Base-by-base conservation (phyloP, 2,113 vertebrate species). In the Pitta sordida region DNA sequence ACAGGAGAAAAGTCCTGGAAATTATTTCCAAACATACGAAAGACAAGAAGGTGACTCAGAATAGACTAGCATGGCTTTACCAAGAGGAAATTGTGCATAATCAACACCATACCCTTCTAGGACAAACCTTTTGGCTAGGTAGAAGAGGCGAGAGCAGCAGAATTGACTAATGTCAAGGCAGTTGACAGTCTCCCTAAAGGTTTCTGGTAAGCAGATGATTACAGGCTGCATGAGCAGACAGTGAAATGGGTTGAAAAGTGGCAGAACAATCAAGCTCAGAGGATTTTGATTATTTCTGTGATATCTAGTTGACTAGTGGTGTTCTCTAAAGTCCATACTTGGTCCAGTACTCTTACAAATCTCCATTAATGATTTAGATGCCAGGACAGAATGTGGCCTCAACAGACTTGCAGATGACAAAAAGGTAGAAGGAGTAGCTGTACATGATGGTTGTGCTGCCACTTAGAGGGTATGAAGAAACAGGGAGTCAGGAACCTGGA, bases 381-480 rank as follows among this genome's bases (percentile, higher is more conserved):
- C 43, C 65, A 44, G 29, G 34, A 74, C 27, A 82, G 39, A 53
- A 10, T 4, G 15, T 10, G 15, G 59, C 27, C 20, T 81, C 34
- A 20, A 37, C 13, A 58, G 32, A 51, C 10, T 44, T 56, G 51
- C 39, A 32, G 23, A 27, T 41, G 41, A 71, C 21, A 43, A 2
- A 52, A 76, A 62, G 36, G 26, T 3, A 48, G 41, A 5, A 78
- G 8, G n/a, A 73, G 24, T 18, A 20, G 37, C 53, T 36, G 34
- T 24, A 49, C 46, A 37, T 0, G 0, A 43, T 19, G 16, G 30
- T 4, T 58, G 18, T 0, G 2, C 71, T 83, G 64, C 49, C 9
- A 29, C 41, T 62, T 56, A 63, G 27, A 48, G 5, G 15, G 39
- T 68, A 41, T 13, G 19, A 39, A 23, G 29, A 67, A 53, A 44